phyloP scores from a whole-genome alignment of 2,797 vertebrate genomes.

The Amphiprion clarkii region DNA sequence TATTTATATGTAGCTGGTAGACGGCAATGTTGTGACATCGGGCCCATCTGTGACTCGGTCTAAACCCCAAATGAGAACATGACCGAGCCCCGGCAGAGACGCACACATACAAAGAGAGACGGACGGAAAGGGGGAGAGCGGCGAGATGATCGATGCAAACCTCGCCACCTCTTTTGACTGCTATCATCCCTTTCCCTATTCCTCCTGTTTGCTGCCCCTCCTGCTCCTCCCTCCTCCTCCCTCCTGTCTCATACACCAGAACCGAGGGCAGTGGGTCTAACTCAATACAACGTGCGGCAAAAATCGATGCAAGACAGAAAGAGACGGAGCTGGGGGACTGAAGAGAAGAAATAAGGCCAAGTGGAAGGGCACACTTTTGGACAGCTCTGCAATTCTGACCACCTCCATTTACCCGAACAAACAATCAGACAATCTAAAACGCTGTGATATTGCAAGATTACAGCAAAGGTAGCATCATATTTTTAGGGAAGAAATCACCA shows the following conservation, averaged over 20 bases:
- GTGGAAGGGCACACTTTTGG: constrained; percentile 39
- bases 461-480: background rate
- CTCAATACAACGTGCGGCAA: constrained; percentile 58
- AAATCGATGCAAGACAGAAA: constrained; percentile 72
- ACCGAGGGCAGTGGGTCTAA: constrained; percentile 63
- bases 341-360: constrained; percentile 34
- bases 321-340: constrained; percentile 23
- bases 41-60: constrained; percentile 73
- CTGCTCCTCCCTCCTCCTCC: constrained; percentile 3
- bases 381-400: constrained; percentile 14
- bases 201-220: constrained; percentile 21
- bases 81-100: constrained; percentile 51
- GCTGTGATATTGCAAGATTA: background rate
- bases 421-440: constrained; percentile 13
- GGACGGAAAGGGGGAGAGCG: constrained; percentile 9
- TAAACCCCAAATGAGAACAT: constrained; percentile 74
- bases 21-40: constrained; percentile 68
- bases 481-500: background rate
- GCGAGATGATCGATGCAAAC: constrained; percentile 64
- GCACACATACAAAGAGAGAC: constrained; percentile 1
- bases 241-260: constrained; percentile 42
- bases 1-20: constrained; percentile 66
- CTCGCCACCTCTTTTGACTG: constrained; percentile 61
- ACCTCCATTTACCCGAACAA: constrained; percentile 22
- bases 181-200: constrained; percentile 51